Base-by-base conservation (phyloP, 2,888 invertebrate species). In the Aelia acuminata region DNA sequence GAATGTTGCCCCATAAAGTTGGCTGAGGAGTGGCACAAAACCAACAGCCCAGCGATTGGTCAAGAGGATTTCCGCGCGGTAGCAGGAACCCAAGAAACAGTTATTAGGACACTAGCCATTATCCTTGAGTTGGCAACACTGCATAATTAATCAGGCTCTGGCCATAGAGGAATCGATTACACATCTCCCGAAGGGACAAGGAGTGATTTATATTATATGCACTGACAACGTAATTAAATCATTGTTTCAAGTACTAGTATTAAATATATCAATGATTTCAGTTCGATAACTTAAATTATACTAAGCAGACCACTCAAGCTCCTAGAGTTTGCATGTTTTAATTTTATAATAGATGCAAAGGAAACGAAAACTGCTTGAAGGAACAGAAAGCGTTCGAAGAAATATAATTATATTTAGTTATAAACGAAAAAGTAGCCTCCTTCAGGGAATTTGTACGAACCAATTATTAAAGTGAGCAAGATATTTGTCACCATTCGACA, bases 111-210 rank as follows among this genome's bases (percentile, higher is more conserved):
- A 80, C 43, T 80, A 11, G 80, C 39, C 43, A 80, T 43, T 75
- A 80, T 80, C 80, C 80, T 39, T 39, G 80, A 22, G 80, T 80
- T 80, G 80, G 80, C 80, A 39, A 39, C 80, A 80, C 80, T 80
- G 80, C n/a, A 80, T 80, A 80, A 80, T 80, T 80, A 80, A 80
- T 47, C 13, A 22, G 43, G n/a, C 13, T 8, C n/a, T 70, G 63
- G 35, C 8, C 63, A 70, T 70, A 18, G 63, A 70, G 63, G 63
- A 70, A 70, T 70, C 63, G 63, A 70, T 70, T 70, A 70, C 63
- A 70, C 63, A 35, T 35, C 63, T 18, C 26, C 31, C 2, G 18
- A 70, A 70, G 63, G 63, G 35, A 70, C 63, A 35, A 35, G 63
- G 8, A 35, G 18, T 70, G 63, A 70, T 70, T 18, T 70, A 70